Percentiles rank a stretch among this genome's conserved stretches.
Evolutionary conservation across 2,888 invertebrate species (phyloP).

Genomic region (Caenorhabditis panamensis): DNA sequence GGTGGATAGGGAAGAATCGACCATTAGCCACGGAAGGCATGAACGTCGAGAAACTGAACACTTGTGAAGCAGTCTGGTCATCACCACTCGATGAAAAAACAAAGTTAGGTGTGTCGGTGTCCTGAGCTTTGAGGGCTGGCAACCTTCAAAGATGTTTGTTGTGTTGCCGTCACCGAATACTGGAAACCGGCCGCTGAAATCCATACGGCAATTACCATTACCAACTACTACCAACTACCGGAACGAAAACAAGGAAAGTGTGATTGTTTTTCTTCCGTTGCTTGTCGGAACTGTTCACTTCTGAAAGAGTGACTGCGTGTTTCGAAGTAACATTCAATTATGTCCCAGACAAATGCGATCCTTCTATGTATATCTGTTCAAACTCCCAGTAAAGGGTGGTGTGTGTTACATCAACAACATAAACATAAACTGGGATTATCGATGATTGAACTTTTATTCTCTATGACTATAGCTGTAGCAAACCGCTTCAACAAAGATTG

Average conservation of each 20-base stretch:
- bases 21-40: neutral
- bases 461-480: neutral
- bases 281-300: neutral
- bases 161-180: too few species aligned
- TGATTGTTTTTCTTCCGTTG: neutral
- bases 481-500: conserved; percentile 5
- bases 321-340: too few species aligned
- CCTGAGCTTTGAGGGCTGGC: too few species aligned
- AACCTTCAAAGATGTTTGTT: too few species aligned
- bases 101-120: too few species aligned
- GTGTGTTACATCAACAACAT: too few species aligned
- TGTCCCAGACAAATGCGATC: too few species aligned
- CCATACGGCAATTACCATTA: neutral
- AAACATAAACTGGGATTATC: too few species aligned
- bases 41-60: neutral
- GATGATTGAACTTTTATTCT: neutral
- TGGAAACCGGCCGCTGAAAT: neutral
- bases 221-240: neutral
- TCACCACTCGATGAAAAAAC: too few species aligned
- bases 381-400: too few species aligned
- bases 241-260: conserved; percentile 1
- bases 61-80: neutral
- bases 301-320: too few species aligned
- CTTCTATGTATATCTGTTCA: too few species aligned
- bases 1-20: neutral